Percentiles rank a stretch among this genome's conserved stretches.
These are phyloP conservation scores for Meriones psammophilus DNA, from an alignment of 2,797 vertebrate genomes.

Conservation along the genomic window DNA sequence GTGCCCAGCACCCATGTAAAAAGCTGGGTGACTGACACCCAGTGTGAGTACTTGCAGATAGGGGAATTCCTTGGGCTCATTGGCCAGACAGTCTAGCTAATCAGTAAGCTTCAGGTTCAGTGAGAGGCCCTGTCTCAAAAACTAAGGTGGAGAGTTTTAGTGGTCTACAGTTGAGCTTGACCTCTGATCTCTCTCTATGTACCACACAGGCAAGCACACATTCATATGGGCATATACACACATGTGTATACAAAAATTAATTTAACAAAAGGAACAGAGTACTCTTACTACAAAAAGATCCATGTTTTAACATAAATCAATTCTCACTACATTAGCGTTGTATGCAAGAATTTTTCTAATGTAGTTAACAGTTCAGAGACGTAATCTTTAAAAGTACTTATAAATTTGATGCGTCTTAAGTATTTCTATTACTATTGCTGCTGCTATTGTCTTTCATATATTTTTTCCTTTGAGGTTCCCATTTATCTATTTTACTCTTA, in stretches of 20 bases:
- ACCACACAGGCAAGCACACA: background rate
- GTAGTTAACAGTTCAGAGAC: background rate
- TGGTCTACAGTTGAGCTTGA: background rate
- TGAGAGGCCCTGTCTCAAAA: background rate
- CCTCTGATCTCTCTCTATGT: background rate
- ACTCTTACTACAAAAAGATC: background rate
- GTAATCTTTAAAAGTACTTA: background rate
- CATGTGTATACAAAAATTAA: background rate
- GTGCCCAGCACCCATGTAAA: background rate
- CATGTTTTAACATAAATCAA: background rate
- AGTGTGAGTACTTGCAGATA: background rate
- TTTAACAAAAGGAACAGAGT: background rate
- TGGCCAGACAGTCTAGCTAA: background rate
- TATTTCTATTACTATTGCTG: constrained; percentile 7
- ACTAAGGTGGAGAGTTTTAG: background rate
- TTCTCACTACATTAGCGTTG: background rate
- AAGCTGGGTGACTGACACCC: background rate
- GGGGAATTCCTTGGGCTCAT: background rate
- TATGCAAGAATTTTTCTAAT: background rate
- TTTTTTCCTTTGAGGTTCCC: background rate
- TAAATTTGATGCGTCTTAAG: background rate
- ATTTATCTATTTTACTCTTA: background rate
- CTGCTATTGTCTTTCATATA: background rate
- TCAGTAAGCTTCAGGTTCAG: background rate
- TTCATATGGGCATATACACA: background rate